Evolutionary conservation across 2,888 invertebrate genomes (phyloP), one percentile per base, ranked within the genome.

Genomic region (Coleophora deauratella): DNA sequence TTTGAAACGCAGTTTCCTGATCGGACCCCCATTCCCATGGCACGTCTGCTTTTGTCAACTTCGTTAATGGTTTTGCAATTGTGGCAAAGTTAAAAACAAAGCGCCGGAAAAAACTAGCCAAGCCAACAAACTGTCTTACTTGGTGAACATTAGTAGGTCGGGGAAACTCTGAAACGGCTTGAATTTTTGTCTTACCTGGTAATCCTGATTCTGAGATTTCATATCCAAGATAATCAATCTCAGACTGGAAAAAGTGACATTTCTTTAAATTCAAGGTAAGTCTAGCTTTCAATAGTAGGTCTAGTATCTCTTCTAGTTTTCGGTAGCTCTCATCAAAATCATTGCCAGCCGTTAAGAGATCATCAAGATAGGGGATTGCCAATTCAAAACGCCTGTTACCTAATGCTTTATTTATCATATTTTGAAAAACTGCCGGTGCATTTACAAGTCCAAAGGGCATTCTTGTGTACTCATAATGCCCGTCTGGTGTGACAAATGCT

Each of bases 51-150:
- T 43, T 43, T 15, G 35, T 39, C 9, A 45, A 15, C 14, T 28
- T 27, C 0, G 41, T 43, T 1, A 46, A 27, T n/a, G 43, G 46
- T 38, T 21, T 37, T 9, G 41, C 41, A 11, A 43, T 41, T 2
- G 27, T 9, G 1, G 42, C 35, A 28, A 41, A 43, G 11, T n/a
- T 9, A 1, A 21, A 8, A 65, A 55, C 47, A 43, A 56, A 57
- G 8, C 52, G 47, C 9, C 57, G 37, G 38, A 59, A 61, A 31
- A 55, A 55, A 7, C 53, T 50, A 14, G 54, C 50, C 9, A 45
- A 15, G 1, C 45, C 59, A 3, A 62, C 30, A 40, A 61, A 62
- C 39, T 57, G 55, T 2, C 55, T 45, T 1, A 65, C 36, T 35
- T 62, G 49, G 15, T 59, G 57, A 1, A 54, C 30, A 30, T 49